phyloP scores from a whole-genome alignment of 2,797 vertebrate genomes.

The Manis pentadactyla region DNA sequence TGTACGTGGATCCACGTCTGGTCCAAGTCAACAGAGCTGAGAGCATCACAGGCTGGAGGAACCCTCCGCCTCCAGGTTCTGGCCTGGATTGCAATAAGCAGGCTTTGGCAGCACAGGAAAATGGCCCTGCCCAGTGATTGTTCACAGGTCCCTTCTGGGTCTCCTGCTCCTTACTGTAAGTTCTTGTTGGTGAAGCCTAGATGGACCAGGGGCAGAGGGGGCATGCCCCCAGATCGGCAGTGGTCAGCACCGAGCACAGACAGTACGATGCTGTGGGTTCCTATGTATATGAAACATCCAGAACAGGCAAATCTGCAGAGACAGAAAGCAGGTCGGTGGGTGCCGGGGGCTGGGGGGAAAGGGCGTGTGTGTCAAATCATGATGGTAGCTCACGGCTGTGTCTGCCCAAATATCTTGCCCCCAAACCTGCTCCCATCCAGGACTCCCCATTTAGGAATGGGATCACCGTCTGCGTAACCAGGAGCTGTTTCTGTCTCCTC shows the following conservation, averaged over 20 bases:
- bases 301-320: neutral
- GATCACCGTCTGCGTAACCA: neutral
- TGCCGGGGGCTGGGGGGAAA: neutral
- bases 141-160: neutral
- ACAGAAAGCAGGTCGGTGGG: neutral
- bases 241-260: neutral
- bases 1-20: neutral
- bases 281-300: neutral
- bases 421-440: neutral
- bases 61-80: too few species aligned
- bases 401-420: neutral
- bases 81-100: neutral
- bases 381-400: neutral
- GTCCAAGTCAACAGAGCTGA: neutral
- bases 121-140: neutral
- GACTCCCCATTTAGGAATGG: neutral
- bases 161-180: neutral
- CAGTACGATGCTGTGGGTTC: neutral
- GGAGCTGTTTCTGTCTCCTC: neutral
- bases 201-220: neutral
- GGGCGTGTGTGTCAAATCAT: neutral
- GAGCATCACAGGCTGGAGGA: accelerated
- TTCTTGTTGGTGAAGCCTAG: neutral
- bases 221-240: neutral
- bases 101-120: neutral